Percentiles rank a stretch among this genome's conserved stretches.
Conservation (phyloP, 2,888 invertebrate genomes). For the Cyaniris semiargus region DNA sequence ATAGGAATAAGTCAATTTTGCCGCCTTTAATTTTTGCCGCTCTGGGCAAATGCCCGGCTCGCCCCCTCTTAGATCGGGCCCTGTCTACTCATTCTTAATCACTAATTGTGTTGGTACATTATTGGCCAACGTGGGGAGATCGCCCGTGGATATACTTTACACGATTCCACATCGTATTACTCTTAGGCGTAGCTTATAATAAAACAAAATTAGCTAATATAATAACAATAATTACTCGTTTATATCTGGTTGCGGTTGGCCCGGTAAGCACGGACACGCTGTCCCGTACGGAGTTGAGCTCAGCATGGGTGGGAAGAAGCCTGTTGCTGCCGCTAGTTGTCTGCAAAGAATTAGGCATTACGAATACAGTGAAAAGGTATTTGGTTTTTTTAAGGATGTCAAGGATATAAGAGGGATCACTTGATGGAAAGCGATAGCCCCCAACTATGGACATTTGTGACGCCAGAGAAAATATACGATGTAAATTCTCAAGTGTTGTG, state of each 20-base stretch:
- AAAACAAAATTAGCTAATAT: background rate
- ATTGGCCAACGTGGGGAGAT: too few species aligned
- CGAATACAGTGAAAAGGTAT: background rate
- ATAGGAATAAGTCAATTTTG: too few species aligned
- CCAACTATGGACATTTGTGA: too few species aligned
- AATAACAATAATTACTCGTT: slow-evolving; percentile 39
- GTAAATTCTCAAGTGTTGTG: too few species aligned
- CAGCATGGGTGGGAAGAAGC: slow-evolving; percentile 74
- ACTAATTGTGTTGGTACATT: too few species aligned
- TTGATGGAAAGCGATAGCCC: background rate
- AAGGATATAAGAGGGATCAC: background rate
- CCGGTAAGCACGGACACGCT: slow-evolving; percentile 64
- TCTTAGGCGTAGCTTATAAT: background rate
- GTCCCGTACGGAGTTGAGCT: slow-evolving; percentile 58
- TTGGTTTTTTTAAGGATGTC: background rate
- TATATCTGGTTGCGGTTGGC: slow-evolving; percentile 40
- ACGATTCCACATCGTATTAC: background rate
- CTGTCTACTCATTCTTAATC: too few species aligned
- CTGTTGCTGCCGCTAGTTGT: slow-evolving; percentile 82
- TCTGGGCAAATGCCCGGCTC: too few species aligned
- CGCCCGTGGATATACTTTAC: background rate
- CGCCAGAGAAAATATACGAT: too few species aligned
- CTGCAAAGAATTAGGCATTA: slow-evolving; percentile 52
- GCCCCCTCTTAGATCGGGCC: too few species aligned
- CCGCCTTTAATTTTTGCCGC: too few species aligned